Evolutionary conservation across 1,140 invertebrate species (phyloP), one percentile per base, ranked within the genome.

Genomic region (Bilobella aurantiaca): DNA sequence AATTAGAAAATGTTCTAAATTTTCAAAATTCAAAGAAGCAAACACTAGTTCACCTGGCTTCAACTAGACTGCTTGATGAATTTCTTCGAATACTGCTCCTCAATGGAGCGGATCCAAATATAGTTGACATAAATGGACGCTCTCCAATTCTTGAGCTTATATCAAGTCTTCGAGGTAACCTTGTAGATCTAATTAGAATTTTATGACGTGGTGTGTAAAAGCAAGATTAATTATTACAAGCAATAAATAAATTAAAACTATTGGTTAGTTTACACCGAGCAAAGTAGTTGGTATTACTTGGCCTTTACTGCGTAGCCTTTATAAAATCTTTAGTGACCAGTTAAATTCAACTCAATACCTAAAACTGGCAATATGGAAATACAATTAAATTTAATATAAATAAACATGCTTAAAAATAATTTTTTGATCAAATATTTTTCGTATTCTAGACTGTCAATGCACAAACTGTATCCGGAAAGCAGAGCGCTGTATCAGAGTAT

Each of bases 401-500:
- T 42, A n/a, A 42, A n/a, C 37, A 42, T 42, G 8, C n/a, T n/a
- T 42, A 42, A 12, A n/a, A 12, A 42, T 42, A 12, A 12, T 42
- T 42, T 42, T 42, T 42, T 12, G n/a, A 42, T 42, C 37, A 12
- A 42, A 42, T 42, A n/a, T 42, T 42, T n/a, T 58, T 30, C 3
- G 32, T 25, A 1, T 37, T 32, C 25, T 56, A 69, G 68, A 66
- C 23, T 69, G 68, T 42, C 1, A 21, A n/a, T 69, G 68, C 32
- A 65, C 66, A 30, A n/a, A 21, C 18, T 69, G 68, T 28, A 60
- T 28, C 5, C 56, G 62, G 46, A 46, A 58, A 46, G 58, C 62
- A 2, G 31, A 53, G 0, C 34, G 58, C 14, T 69, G 68, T 34
- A 49, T 69, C 8, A 37, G 58, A n/a, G n/a, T 69, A 0, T 47